Percentiles rank a stretch among this genome's conserved stretches.
phyloP scores from a whole-genome alignment of 2,888 invertebrate species.

The Empis stercorea region DNA sequence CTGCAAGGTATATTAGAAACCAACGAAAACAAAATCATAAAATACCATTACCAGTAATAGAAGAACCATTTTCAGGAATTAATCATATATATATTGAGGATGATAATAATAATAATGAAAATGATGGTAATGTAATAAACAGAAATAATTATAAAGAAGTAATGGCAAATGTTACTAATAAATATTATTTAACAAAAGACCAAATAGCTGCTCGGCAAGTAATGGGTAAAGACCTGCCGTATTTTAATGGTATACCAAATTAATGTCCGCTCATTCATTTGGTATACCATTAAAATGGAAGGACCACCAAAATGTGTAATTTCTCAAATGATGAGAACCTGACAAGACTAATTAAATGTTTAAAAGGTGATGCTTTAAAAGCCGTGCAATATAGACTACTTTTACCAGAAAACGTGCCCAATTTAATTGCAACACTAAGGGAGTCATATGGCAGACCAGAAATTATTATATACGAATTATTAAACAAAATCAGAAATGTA shows the following conservation, averaged over 20 bases:
- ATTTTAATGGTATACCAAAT: not conserved
- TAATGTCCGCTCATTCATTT: not conserved
- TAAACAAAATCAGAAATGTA: not conserved
- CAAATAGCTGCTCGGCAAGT: not conserved
- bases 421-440: not conserved
- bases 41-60: too few species aligned
- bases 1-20: too few species aligned
- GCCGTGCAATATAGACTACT: not conserved
- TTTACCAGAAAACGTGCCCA: not conserved
- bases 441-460: not conserved
- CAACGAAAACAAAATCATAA: too few species aligned
- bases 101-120: too few species aligned
- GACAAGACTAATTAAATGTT: not conserved
- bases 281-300: not conserved
- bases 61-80: too few species aligned
- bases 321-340: not conserved
- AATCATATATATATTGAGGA: too few species aligned
- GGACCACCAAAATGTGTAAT: not conserved
- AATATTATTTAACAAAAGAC: not conserved
- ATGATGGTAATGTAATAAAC: too few species aligned
- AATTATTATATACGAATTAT: not conserved
- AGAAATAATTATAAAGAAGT: too few species aligned
- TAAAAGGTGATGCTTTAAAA: not conserved
- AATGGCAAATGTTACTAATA: not conserved
- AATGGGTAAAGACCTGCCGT: not conserved